phyloP scores from a whole-genome alignment of 1,140 invertebrate genomes.

The Penaeus chinensis region DNA sequence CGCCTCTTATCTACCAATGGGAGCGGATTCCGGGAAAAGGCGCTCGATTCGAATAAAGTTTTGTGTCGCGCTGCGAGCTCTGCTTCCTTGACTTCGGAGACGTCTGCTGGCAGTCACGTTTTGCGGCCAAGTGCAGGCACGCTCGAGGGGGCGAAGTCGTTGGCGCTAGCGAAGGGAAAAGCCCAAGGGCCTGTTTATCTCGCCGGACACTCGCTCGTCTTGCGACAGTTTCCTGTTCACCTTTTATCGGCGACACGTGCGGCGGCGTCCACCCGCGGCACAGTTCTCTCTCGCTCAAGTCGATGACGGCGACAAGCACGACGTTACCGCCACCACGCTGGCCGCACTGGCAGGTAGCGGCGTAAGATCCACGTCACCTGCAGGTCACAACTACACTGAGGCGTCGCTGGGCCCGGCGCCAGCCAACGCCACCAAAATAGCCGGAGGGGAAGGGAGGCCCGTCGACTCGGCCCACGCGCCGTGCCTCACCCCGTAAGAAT shows the following conservation, averaged over 20 bases:
- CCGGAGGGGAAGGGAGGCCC: slow-evolving; percentile 13
- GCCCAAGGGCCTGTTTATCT: slow-evolving; percentile 8
- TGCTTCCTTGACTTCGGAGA: slow-evolving; percentile 10
- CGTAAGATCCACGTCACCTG: slow-evolving; percentile 34
- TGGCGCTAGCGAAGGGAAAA: neutral
- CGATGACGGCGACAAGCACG: neutral
- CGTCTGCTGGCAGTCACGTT: neutral
- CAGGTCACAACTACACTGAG: slow-evolving; percentile 47
- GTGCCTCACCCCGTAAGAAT: slow-evolving; percentile 45
- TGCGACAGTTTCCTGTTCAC: slow-evolving; percentile 34
- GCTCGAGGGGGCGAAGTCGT: neutral
- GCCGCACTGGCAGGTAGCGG: neutral
- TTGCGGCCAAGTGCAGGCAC: neutral
- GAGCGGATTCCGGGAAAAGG: neutral
- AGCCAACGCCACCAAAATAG: slow-evolving; percentile 50
- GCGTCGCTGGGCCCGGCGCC: slow-evolving; percentile 34
- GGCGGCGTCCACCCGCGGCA: too few species aligned
- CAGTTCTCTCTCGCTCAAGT: neutral
- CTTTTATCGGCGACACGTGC: neutral
- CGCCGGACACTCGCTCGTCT: neutral
- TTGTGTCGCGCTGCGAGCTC: slow-evolving; percentile 26
- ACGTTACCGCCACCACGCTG: neutral
- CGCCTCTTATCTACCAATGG: neutral
- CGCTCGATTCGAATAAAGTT: neutral
- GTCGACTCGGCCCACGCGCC: slow-evolving; percentile 16